Conservation (phyloP, 2,113 vertebrate species). For the Cyprinodon tularosa region DNA sequence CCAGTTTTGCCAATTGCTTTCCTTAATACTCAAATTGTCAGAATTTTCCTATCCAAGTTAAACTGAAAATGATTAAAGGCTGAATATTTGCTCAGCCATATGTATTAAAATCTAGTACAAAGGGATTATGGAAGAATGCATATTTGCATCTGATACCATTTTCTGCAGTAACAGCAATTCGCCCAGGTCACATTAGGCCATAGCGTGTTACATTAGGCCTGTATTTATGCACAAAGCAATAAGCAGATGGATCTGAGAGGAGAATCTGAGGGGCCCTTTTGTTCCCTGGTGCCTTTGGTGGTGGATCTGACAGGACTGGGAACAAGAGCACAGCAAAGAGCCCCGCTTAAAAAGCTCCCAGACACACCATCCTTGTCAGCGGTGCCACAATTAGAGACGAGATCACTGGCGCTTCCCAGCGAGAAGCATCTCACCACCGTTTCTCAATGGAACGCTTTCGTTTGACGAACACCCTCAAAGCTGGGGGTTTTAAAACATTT, state of each 20-base stretch:
- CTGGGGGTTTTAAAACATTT: constrained; percentile 70
- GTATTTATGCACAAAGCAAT: constrained; percentile 66
- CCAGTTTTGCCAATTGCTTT: constrained; percentile 15
- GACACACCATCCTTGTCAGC: constrained; percentile 71
- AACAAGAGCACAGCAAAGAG: constrained; percentile 67
- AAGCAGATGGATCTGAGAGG: constrained; percentile 57
- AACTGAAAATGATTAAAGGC: not conserved
- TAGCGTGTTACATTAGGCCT: constrained; percentile 56
- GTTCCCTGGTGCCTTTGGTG: constrained; percentile 66
- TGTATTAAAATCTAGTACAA: constrained; percentile 17
- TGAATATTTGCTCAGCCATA: constrained; percentile 28
- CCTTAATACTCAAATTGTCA: constrained; percentile 46
- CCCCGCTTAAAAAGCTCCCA: constrained; percentile 66
- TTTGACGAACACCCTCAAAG: constrained; percentile 75
- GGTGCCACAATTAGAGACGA: constrained; percentile 75
- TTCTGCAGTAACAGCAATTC: constrained; percentile 10
- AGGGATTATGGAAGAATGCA: constrained; percentile 15
- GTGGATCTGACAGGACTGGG: constrained; percentile 67
- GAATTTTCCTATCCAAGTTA: constrained; percentile 27
- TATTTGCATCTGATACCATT: constrained; percentile 31
- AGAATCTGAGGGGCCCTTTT: constrained; percentile 61
- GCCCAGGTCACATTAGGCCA: constrained; percentile 59
- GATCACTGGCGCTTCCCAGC: constrained; percentile 72
- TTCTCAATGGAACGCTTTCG: constrained; percentile 65
- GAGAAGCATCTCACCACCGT: constrained; percentile 67